Base-by-base conservation (phyloP, 2,888 invertebrate genomes). In the Periphyllus acericola region DNA sequence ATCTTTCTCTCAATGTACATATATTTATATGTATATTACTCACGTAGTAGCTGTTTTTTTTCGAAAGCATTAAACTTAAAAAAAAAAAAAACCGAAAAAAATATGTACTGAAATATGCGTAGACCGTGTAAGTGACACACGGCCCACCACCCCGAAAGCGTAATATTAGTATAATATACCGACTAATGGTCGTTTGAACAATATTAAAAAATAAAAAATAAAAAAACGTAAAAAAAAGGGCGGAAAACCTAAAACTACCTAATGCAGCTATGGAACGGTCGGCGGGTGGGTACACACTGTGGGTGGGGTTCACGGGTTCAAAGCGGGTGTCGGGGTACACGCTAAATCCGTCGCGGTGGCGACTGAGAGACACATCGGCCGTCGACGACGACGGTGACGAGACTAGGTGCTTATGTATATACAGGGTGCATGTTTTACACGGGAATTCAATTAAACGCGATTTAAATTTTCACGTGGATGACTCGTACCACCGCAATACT, bases 391-490 rank as follows among this genome's bases (percentile, higher is more conserved):
- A 72, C 34, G 32, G 40, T 46, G 55, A 55, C 25, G 9, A 52
- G 75, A 75, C 14, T 40, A 6, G 1, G 11, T 9, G 1, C 46
- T 46, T 46, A 46, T 14, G 46, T 75, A 46, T 8, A n/a, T n/a
- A 14, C n/a, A 17, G n/a, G 81, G 11, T 19, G 17, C 36, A 19
- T 78, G 46, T 84, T 46, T 68, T 84, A 76, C 84, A 78, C 68
- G 66, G 40, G 32, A 78, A 76, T 84, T 68, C 46, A 78, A 84
- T 78, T 84, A 68, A 32, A 66, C 32, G 68, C 46, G 75, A 76
- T 76, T 84, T 76, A 66, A 66, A 66, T 40, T 84, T 66, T 76
- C 40, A 21, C 55, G 46, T 40, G 21, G 83, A 66, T 29, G 60
- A 66, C 75, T 75, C 75, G 36, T 55, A 19, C n/a, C n/a, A 40